phyloP scores from a whole-genome alignment of 2,113 vertebrate genomes.

The Chloebia gouldiae region DNA sequence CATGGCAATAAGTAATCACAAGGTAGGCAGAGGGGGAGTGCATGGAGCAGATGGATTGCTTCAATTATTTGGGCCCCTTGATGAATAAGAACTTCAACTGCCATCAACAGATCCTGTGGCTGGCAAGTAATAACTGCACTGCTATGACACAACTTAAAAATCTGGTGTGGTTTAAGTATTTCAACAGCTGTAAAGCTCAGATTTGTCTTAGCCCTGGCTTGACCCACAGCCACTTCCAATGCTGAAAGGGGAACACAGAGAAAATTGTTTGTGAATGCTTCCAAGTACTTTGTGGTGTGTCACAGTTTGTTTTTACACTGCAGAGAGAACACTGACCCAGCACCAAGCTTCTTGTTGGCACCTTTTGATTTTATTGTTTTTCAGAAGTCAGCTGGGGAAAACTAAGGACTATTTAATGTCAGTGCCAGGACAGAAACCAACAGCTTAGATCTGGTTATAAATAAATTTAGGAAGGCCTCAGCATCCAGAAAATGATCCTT shows the following conservation, averaged over 20 bases:
- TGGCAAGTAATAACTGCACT: constrained; percentile 32
- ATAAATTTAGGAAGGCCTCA: neutral
- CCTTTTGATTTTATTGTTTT: neutral
- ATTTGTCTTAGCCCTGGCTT: constrained; percentile 13
- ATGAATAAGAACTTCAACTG: constrained; percentile 41
- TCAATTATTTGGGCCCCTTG: constrained; percentile 36
- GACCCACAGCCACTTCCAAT: constrained; percentile 15
- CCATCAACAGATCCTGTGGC: constrained; percentile 40
- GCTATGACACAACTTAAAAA: constrained; percentile 31
- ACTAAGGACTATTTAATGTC: neutral
- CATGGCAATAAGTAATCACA: neutral
- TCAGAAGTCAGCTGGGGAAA: neutral
- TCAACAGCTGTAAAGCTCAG: constrained; percentile 47
- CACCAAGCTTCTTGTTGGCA: neutral
- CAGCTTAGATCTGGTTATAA: neutral
- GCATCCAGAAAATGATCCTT: neutral
- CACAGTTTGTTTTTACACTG: neutral
- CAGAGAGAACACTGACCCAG: neutral
- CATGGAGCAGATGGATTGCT: constrained; percentile 28
- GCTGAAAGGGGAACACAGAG: neutral
- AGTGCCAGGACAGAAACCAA: neutral
- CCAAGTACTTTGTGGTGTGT: constrained; percentile 1
- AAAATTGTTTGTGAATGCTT: constrained; percentile 25
- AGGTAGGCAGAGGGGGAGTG: neutral
- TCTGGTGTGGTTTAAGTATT: constrained; percentile 36